phyloP scores from a whole-genome alignment of 2,113 vertebrate species.

The Elephantulus edwardii region DNA sequence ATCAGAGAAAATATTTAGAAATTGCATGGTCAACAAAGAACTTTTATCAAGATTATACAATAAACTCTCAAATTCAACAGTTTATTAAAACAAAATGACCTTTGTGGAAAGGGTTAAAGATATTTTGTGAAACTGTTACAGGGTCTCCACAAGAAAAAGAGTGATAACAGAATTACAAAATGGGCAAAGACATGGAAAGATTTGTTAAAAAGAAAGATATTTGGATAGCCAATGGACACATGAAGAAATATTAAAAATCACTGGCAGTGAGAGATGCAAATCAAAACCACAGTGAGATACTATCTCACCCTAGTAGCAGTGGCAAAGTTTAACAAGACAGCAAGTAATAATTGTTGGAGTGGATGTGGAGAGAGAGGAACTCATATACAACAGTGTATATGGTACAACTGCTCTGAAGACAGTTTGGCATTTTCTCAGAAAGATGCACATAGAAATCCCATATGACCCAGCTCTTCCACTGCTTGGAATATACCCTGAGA shows the following conservation, averaged over 20 bases:
- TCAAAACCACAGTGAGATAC: no score
- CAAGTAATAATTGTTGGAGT: no score
- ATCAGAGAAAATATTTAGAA: neutral
- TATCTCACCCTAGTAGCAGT: neutral
- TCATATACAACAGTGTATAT: no score
- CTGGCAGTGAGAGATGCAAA: neutral
- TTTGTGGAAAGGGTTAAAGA: neutral
- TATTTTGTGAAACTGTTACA: no score
- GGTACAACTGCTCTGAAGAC: neutral
- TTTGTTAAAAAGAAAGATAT: neutral
- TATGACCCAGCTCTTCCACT: neutral
- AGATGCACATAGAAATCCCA: neutral
- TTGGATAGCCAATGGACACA: neutral
- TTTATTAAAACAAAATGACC: neutral
- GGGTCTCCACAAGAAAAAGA: no score
- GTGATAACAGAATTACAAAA: neutral
- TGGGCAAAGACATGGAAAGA: no score
- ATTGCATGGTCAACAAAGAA: neutral
- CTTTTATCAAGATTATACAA: no score
- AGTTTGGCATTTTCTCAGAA: neutral
- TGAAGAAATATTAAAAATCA: accelerated
- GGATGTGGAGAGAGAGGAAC: no score
- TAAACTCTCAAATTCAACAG: neutral
- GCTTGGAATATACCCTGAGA: no score
- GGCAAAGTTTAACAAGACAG: no score